A percentile compares a stretch with the other conserved stretches of the same genome.
Conservation (phyloP, 2,888 invertebrate genomes). For the Drosophila merina region DNA sequence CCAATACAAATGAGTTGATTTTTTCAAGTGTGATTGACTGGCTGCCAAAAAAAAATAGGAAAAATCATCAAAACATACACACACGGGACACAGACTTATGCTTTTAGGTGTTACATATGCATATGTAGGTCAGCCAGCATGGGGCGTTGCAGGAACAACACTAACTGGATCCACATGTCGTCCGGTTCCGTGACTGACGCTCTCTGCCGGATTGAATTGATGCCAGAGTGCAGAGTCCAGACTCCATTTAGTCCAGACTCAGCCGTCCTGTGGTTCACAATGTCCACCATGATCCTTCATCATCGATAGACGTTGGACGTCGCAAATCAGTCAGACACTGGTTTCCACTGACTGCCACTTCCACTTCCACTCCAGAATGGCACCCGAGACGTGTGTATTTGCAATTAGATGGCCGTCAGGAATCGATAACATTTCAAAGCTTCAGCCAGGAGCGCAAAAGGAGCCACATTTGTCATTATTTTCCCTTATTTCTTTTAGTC, state of each 20-base stretch:
- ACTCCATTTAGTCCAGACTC: neutral
- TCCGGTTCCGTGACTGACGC: constrained; percentile 57
- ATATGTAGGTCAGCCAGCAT: constrained; percentile 50
- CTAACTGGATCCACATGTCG: constrained; percentile 68
- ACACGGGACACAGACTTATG: constrained; percentile 21
- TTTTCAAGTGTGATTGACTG: neutral
- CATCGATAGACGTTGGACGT: constrained; percentile 18
- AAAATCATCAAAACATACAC: constrained; percentile 1
- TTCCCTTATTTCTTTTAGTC: constrained; percentile 26
- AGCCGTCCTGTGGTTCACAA: neutral
- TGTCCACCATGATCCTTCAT: constrained; percentile 5
- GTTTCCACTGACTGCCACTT: constrained; percentile 7
- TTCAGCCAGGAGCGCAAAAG: constrained; percentile 20
- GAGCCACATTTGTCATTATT: constrained; percentile 58
- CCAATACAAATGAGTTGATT: neutral
- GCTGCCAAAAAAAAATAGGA: constrained; percentile 10
- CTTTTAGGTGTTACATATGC: constrained; percentile 52
- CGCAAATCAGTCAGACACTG: constrained; percentile 29
- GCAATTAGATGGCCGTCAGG: constrained; percentile 69
- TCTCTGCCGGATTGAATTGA: constrained; percentile 33
- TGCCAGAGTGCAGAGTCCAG: constrained; percentile 29
- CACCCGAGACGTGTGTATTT: constrained; percentile 53
- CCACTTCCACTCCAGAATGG: constrained; percentile 26
- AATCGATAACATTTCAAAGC: constrained; percentile 56
- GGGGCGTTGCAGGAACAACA: constrained; percentile 42